A percentile compares a stretch with the other conserved stretches of the same genome.
These are phyloP conservation scores for Andrena bicolor DNA, from an alignment of 2,888 invertebrate species.

Conservation along the genomic window DNA sequence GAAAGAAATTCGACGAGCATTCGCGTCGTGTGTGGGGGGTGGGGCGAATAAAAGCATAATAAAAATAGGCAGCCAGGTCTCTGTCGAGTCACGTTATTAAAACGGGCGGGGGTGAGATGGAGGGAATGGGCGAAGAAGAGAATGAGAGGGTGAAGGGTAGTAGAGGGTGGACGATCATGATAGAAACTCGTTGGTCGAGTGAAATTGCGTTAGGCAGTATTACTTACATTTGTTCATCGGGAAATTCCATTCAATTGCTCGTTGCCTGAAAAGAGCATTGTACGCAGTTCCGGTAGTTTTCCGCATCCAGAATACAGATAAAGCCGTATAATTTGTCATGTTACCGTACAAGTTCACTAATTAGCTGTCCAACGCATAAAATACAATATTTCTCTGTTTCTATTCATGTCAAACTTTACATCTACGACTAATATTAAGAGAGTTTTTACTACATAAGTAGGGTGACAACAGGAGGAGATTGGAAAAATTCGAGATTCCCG, in stretches of 20 bases:
- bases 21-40: not conserved
- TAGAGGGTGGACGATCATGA: too few species aligned
- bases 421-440: too few species aligned
- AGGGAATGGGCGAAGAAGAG: not conserved
- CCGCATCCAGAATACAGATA: not conserved
- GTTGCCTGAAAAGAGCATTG: not conserved
- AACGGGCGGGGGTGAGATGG: not conserved
- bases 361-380: not conserved
- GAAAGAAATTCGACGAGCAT: not conserved
- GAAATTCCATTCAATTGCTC: not conserved
- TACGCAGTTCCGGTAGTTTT: not conserved
- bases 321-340: not conserved
- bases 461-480: not conserved
- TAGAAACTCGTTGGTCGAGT: not conserved
- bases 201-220: not conserved
- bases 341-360: not conserved
- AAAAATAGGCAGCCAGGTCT: not conserved
- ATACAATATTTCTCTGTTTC: not conserved
- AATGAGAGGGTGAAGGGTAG: too few species aligned
- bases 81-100: conserved; percentile 1
- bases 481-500: not conserved
- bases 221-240: not conserved
- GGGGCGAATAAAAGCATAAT: not conserved
- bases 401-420: not conserved
- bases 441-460: too few species aligned